phyloP scores from a whole-genome alignment of 2,797 vertebrate genomes.

The Alauda arvensis region DNA sequence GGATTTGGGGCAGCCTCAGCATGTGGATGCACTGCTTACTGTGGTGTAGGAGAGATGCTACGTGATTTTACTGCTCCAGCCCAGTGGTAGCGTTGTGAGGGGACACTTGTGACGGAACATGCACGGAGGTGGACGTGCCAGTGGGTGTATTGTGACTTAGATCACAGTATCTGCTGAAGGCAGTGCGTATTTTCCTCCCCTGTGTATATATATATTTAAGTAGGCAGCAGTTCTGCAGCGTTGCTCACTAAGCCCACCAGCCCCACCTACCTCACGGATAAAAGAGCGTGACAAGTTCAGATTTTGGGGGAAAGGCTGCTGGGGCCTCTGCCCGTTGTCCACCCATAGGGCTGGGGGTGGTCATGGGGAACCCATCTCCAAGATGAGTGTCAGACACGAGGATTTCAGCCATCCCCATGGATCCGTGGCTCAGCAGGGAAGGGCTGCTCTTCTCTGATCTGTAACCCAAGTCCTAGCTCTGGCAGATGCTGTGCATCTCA shows the following conservation, averaged over 20 bases:
- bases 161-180: constrained; percentile 23
- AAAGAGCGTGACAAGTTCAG: not conserved
- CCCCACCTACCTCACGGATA: not conserved
- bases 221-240: not conserved
- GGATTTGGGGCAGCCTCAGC: not conserved
- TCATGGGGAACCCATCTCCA: fast-evolving
- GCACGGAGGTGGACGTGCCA: not conserved
- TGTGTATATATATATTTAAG: constrained; percentile 1
- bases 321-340: fast-evolving
- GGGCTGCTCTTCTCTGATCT: not conserved
- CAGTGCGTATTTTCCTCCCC: not conserved
- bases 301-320: fast-evolving
- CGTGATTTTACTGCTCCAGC: not conserved
- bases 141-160: constrained; percentile 7
- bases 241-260: constrained; percentile 13
- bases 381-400: fast-evolving
- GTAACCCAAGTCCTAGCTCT: not conserved
- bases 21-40: not conserved
- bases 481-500: not conserved
- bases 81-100: fast-evolving
- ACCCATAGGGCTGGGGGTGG: fast-evolving
- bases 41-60: not conserved
- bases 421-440: not conserved
- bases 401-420: not conserved
- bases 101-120: not conserved